These are phyloP conservation scores for Bimastos eiseni DNA, from an alignment of 2,888 invertebrate species.

Conservation along the genomic window DNA sequence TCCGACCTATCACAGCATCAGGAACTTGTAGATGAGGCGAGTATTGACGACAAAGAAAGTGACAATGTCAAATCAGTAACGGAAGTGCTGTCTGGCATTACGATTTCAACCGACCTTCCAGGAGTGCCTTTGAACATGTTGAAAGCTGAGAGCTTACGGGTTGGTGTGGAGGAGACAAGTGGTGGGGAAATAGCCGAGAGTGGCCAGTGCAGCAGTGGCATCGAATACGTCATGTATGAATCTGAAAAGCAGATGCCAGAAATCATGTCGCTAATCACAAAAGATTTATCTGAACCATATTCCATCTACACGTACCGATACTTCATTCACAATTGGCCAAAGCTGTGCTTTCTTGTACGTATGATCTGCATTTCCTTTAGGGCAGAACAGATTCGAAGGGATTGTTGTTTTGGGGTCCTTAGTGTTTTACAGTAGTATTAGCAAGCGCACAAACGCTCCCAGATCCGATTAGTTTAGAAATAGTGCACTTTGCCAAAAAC, in stretches of 20 bases:
- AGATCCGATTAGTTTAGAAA: neutral
- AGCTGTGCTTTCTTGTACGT: conserved; percentile 90
- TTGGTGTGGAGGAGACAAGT: neutral
- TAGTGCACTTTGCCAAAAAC: neutral
- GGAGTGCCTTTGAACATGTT: neutral
- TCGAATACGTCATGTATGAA: conserved; percentile 71
- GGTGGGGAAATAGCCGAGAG: neutral
- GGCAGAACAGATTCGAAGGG: neutral
- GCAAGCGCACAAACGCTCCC: no score
- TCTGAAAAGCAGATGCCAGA: conserved; percentile 97
- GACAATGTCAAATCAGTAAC: neutral
- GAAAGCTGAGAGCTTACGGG: neutral
- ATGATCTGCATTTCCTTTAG: conserved; percentile 6
- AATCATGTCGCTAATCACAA: conserved; percentile 97
- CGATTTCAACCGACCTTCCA: conserved; percentile 19
- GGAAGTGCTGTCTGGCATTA: neutral
- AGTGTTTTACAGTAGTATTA: neutral
- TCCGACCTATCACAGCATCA: neutral
- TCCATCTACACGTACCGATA: conserved; percentile 99
- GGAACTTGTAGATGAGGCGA: conserved; percentile 9
- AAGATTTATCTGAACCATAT: conserved; percentile 98
- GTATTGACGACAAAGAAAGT: neutral
- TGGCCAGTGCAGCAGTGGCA: conserved; percentile 35
- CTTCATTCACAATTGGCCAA: conserved; percentile 99
- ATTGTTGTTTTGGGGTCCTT: neutral